Evolutionary conservation across 1,140 invertebrate species (phyloP).

Genomic region (Latrodectus geometricus): DNA sequence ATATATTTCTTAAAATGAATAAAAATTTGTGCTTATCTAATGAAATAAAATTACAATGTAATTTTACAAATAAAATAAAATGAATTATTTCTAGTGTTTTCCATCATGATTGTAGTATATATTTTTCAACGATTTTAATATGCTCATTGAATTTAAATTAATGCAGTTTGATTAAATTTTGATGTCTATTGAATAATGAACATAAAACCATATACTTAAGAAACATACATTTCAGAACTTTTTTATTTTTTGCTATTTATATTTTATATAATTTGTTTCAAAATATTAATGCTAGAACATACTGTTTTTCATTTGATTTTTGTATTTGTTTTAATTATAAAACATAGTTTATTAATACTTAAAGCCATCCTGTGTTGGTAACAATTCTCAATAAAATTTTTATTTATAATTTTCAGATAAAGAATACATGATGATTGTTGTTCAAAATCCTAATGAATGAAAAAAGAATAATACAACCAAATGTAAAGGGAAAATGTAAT

Average conservation of each 20-base stretch:
- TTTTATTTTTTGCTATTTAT: background rate
- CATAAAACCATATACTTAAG: no score
- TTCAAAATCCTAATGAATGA: slow-evolving; percentile 56
- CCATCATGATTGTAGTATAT: no score
- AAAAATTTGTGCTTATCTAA: no score
- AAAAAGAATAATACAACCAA: background rate
- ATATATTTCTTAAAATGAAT: no score
- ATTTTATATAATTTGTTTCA: background rate
- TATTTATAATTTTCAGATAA: slow-evolving; percentile 51
- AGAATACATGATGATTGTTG: slow-evolving; percentile 58
- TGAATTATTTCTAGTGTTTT: no score
- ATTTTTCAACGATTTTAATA: no score
- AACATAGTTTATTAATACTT: background rate
- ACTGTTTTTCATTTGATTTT: background rate
- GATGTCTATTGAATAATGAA: no score
- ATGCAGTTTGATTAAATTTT: no score
- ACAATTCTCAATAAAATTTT: background rate
- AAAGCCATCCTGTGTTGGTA: background rate
- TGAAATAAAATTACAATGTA: no score
- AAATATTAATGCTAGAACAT: background rate
- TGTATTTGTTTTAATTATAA: background rate
- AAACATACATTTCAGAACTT: background rate
- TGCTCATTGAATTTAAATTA: no score
- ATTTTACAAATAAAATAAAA: no score
- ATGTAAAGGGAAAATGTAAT: background rate